Conservation (phyloP, 2,113 vertebrate genomes). For the Pelodiscus sinensis region DNA sequence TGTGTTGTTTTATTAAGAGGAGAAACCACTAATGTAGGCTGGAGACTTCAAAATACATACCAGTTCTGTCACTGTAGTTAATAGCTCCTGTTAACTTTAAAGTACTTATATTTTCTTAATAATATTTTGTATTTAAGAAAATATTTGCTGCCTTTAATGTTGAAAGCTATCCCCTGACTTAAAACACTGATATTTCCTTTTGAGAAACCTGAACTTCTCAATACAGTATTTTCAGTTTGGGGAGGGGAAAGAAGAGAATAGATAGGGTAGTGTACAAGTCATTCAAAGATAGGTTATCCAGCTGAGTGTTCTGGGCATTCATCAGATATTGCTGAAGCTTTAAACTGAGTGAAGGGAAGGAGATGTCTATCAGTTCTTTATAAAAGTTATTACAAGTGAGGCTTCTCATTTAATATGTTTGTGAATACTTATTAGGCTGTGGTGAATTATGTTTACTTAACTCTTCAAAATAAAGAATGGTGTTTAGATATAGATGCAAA, state of each 20-base stretch:
- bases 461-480: background rate
- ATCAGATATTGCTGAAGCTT: background rate
- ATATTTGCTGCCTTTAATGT: background rate
- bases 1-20: background rate
- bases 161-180: background rate
- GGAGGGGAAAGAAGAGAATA: background rate
- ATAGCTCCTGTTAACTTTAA: background rate
- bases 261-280: background rate
- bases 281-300: background rate
- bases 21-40: background rate
- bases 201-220: background rate
- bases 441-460: background rate
- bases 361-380: too few relatives aligned
- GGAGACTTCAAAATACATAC: background rate
- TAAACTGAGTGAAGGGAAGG: background rate
- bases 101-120: background rate
- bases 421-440: background rate
- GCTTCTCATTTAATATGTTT: background rate
- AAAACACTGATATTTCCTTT: background rate
- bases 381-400: background rate
- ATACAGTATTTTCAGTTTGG: background rate
- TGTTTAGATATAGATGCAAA: background rate
- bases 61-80: background rate
- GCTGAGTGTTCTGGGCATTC: background rate
- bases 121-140: background rate